A percentile compares a stretch with the other conserved stretches of the same genome.
Evolutionary conservation across 2,888 invertebrate species (phyloP).

Genomic region (Meghimatium bilineatum): DNA sequence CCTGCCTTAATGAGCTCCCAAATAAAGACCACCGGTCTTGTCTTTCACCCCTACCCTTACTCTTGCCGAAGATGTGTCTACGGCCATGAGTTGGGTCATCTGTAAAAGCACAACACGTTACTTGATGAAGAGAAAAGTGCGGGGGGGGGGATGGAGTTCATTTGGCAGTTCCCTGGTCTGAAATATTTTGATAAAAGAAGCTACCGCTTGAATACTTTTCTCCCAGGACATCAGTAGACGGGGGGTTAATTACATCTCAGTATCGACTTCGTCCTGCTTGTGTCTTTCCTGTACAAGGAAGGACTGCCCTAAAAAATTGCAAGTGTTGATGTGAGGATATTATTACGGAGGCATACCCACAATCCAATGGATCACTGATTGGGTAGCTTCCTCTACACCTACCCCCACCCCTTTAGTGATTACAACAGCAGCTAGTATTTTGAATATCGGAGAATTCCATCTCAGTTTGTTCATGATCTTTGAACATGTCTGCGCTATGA

Average conservation of each 20-base stretch:
- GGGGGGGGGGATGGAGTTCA: not conserved
- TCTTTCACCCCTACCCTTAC: no score
- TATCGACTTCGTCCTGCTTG: conserved; percentile 34
- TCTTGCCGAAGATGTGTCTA: no score
- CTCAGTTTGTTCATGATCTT: no score
- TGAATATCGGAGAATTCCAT: not conserved
- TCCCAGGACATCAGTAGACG: not conserved
- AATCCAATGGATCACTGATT: not conserved
- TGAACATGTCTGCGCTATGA: no score
- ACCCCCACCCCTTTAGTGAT: not conserved
- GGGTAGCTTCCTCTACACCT: not conserved
- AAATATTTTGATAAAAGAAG: no score
- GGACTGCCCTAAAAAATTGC: not conserved
- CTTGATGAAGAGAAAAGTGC: not conserved
- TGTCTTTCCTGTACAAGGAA: not conserved
- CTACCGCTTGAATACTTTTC: not conserved
- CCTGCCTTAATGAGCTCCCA: no score
- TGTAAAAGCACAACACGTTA: not conserved
- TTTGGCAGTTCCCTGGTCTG: no score
- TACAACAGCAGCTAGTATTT: not conserved
- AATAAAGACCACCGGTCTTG: no score
- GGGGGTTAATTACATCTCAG: conserved; percentile 26
- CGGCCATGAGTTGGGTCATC: not conserved
- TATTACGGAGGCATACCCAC: not conserved
- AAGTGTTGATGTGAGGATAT: not conserved